Conservation (phyloP, 2,888 invertebrate genomes). For the Coronaproctus castanopsis region DNA sequence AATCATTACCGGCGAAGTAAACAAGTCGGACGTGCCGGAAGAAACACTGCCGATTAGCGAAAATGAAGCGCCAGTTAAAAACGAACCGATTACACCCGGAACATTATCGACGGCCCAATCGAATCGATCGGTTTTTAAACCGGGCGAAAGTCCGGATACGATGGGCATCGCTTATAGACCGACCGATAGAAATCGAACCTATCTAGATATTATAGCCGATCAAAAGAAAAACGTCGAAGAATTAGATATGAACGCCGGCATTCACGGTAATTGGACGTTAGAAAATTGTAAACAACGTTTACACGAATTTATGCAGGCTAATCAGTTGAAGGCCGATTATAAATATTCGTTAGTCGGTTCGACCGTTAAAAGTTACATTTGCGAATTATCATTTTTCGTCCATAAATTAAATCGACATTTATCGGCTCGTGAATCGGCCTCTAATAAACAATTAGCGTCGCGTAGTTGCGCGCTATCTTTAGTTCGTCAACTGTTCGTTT, state of each 20-base stretch:
- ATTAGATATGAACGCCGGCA: slow-evolving; percentile 79
- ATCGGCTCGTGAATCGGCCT: slow-evolving; percentile 73
- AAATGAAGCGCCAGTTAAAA: not conserved
- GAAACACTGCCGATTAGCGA: too few species aligned
- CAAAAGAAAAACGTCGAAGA: slow-evolving; percentile 51
- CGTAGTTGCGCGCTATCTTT: slow-evolving; percentile 90
- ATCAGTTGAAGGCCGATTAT: slow-evolving; percentile 74
- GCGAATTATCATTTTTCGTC: slow-evolving; percentile 74
- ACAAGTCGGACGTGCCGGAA: slow-evolving; percentile 35
- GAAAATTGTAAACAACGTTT: slow-evolving; percentile 93
- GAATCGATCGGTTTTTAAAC: slow-evolving; percentile 36
- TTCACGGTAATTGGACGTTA: slow-evolving; percentile 97
- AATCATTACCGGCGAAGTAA: slow-evolving; percentile 47
- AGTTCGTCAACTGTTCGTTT: slow-evolving; percentile 81
- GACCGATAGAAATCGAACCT: slow-evolving; percentile 37
- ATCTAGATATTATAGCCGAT: slow-evolving; percentile 56
- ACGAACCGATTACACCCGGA: not conserved
- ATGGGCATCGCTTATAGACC: slow-evolving; percentile 65
- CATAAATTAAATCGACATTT: slow-evolving; percentile 51
- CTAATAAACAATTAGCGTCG: slow-evolving; percentile 89
- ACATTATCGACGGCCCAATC: too few species aligned
- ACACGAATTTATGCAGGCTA: slow-evolving; percentile 85
- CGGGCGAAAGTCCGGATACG: slow-evolving; percentile 48
- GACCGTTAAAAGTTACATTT: slow-evolving; percentile 49
- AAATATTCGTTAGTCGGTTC: slow-evolving; percentile 65